Conservation (phyloP, 2,888 invertebrate genomes). For the Apantesis nais region DNA sequence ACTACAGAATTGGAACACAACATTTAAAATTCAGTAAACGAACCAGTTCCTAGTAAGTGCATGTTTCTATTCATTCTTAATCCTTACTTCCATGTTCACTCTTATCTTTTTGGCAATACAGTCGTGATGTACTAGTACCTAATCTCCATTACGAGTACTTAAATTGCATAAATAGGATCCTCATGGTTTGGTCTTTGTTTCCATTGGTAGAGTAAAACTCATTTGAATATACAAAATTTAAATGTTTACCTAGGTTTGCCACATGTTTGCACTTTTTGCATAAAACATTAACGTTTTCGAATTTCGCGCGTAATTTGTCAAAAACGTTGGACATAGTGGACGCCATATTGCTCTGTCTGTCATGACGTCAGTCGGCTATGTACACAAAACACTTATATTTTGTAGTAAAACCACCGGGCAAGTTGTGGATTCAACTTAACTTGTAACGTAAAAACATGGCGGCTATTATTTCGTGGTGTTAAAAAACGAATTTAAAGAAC, state of each 20-base stretch:
- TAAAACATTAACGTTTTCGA: not conserved
- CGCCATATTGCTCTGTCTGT: not conserved
- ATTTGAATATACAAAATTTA: not conserved
- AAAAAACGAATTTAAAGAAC: no score
- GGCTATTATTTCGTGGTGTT: no score
- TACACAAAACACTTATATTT: not conserved
- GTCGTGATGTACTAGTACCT: constrained; percentile 59
- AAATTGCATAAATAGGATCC: constrained; percentile 75
- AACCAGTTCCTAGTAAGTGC: constrained; percentile 67
- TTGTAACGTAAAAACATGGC: no score
- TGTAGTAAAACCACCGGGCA: no score
- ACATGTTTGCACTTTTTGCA: not conserved
- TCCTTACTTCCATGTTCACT: constrained; percentile 55
- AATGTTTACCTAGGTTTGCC: not conserved
- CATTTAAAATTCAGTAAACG: constrained; percentile 62
- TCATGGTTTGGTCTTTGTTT: constrained; percentile 74
- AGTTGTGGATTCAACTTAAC: no score
- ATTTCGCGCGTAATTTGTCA: not conserved
- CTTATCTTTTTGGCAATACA: constrained; percentile 78
- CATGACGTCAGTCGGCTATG: not conserved
- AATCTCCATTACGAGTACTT: constrained; percentile 64
- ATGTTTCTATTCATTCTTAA: constrained; percentile 78
- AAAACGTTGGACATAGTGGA: not conserved
- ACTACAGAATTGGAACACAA: constrained; percentile 28
- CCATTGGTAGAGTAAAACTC: constrained; percentile 49